These are phyloP conservation scores for Agrotis ipsilon DNA, from an alignment of 2,888 invertebrate genomes.

Conservation along the genomic window DNA sequence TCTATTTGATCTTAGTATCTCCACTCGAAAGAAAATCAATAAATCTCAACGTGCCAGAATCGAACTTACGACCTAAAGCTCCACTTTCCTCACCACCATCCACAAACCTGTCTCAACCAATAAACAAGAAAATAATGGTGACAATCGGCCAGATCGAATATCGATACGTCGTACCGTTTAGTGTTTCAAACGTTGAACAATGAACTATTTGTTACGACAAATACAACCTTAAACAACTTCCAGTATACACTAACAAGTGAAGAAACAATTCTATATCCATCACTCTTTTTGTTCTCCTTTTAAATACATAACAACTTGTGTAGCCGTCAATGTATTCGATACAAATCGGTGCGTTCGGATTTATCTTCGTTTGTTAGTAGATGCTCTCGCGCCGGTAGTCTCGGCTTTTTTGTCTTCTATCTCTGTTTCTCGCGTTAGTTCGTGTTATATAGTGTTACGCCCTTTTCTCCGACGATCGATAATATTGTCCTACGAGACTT, in stretches of 20 bases:
- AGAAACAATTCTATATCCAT: conserved; percentile 66
- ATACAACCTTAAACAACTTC: conserved; percentile 56
- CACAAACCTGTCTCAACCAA: conserved; percentile 44
- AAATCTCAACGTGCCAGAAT: conserved; percentile 12
- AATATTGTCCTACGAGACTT: conserved; percentile 82
- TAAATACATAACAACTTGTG: conserved; percentile 58
- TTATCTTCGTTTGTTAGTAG: conserved; percentile 64
- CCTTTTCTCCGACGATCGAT: conserved; percentile 78
- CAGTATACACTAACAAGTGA: conserved; percentile 46
- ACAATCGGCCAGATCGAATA: conserved; percentile 64
- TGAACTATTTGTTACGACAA: conserved; percentile 72
- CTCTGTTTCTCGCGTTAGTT: conserved; percentile 73
- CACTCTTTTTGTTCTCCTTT: conserved; percentile 59
- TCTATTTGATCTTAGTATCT: not conserved
- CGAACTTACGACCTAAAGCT: conserved; percentile 29
- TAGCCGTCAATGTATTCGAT: conserved; percentile 72
- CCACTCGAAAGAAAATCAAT: not conserved
- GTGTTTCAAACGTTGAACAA: conserved; percentile 73
- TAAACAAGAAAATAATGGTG: conserved; percentile 69
- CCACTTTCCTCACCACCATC: conserved; percentile 31
- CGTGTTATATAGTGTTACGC: conserved; percentile 74
- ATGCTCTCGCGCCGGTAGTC: conserved; percentile 72
- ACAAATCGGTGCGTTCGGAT: conserved; percentile 63
- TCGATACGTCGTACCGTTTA: conserved; percentile 71
- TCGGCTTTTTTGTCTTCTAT: conserved; percentile 61